phyloP scores from a whole-genome alignment of 2,888 invertebrate genomes.

The Julus scanicus region DNA sequence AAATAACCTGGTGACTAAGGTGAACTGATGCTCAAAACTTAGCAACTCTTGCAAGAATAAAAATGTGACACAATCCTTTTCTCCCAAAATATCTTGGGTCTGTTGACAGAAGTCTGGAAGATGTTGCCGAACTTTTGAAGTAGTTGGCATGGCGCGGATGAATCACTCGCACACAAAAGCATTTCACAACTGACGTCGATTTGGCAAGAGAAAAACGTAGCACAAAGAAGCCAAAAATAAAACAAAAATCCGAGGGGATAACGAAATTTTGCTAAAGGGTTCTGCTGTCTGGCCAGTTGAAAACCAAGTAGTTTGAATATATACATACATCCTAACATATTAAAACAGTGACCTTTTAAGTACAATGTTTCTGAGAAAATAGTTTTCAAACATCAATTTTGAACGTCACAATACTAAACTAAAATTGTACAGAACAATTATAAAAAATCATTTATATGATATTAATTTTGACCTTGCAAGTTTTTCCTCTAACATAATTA shows the following conservation, averaged over 20 bases:
- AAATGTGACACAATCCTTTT: background rate
- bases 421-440: no score
- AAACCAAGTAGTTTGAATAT: no score
- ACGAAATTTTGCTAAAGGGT: background rate
- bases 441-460: no score
- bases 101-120: background rate
- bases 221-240: background rate
- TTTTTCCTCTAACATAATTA: no score
- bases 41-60: background rate
- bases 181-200: background rate
- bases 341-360: no score
- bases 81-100: background rate
- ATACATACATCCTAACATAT: no score
- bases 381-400: no score
- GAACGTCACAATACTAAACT: no score
- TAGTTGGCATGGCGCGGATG: background rate
- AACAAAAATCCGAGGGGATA: background rate
- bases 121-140: background rate
- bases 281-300: background rate
- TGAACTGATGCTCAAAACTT: background rate
- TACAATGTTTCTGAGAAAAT: no score
- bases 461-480: no score
- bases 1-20: background rate
- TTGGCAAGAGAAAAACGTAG: background rate
- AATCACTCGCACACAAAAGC: background rate